These are phyloP conservation scores for Halocynthia roretzi DNA, from an alignment of 23 tunicate genomes.

Conservation along the genomic window DNA sequence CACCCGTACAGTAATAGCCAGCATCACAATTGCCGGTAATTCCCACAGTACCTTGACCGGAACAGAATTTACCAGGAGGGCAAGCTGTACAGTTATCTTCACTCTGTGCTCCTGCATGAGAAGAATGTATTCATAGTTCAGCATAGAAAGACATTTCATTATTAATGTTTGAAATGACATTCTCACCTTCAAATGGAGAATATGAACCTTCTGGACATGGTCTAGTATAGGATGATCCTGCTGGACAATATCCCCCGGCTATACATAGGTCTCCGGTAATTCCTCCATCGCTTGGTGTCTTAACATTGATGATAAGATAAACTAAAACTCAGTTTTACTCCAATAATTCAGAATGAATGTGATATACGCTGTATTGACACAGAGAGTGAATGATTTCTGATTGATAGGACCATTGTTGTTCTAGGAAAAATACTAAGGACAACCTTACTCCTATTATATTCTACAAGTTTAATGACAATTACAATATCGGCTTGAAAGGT, in stretches of 20 bases:
- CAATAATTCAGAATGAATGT: background rate
- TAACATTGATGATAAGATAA: background rate
- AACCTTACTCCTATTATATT: too few species aligned
- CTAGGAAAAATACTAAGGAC: too few species aligned
- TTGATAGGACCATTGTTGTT: too few species aligned
- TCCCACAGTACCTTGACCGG: constrained; percentile 37
- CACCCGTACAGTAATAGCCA: constrained; percentile 90
- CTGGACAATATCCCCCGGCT: constrained; percentile 71
- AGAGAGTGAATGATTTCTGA: too few species aligned
- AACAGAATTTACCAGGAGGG: constrained; percentile 77
- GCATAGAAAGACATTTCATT: background rate
- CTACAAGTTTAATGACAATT: too few species aligned
- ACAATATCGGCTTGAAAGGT: too few species aligned
- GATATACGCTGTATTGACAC: too few species aligned
- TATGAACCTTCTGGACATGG: constrained; percentile 53
- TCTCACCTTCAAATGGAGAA: constrained; percentile 36
- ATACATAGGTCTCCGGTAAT: constrained; percentile 53
- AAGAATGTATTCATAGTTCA: background rate
- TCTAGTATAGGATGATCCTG: constrained; percentile 25
- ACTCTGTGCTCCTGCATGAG: constrained; percentile 29
- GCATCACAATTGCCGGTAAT: constrained; percentile 66
- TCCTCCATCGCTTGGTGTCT: constrained; percentile 49
- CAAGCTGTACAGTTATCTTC: constrained; percentile 60
- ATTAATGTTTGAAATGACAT: too few species aligned
- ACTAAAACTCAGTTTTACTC: background rate